Percentiles rank a stretch among this genome's conserved stretches.
Conservation (phyloP, 2,797 vertebrate species). For the Dendrocincla fuliginosa region DNA sequence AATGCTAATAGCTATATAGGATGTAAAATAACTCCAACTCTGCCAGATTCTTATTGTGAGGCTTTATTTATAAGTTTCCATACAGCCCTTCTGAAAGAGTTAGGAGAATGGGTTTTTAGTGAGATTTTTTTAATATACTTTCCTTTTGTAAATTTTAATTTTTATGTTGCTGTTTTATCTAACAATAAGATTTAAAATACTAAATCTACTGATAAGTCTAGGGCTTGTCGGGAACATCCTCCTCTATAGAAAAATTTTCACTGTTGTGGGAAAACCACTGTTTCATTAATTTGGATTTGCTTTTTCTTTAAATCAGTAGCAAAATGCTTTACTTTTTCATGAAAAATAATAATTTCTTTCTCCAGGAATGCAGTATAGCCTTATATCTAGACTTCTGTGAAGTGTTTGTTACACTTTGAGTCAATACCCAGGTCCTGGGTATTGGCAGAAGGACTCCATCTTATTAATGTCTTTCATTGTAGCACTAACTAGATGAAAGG, state of each 20-base stretch:
- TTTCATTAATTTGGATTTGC: rapidly evolving
- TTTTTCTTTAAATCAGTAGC: not conserved
- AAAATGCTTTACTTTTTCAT: not conserved
- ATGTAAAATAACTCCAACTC: not conserved
- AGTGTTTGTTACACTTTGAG: not conserved
- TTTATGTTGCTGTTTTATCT: not conserved
- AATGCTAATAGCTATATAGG: not conserved
- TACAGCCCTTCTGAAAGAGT: not conserved
- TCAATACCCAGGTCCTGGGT: not conserved
- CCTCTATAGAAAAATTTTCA: not conserved
- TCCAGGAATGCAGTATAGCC: not conserved
- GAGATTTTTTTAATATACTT: not conserved
- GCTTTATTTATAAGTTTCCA: not conserved
- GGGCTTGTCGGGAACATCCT: not conserved
- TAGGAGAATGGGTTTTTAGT: rapidly evolving
- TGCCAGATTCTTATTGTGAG: not conserved
- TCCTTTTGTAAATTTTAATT: not conserved
- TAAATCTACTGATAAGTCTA: not conserved
- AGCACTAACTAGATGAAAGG: not conserved
- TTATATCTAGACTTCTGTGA: not conserved
- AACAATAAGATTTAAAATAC: not conserved
- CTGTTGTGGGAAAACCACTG: not conserved
- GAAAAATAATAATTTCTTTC: not conserved
- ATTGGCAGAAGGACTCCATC: not conserved
- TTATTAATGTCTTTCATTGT: not conserved